A percentile compares a stretch with the other conserved stretches of the same genome.
phyloP scores from a whole-genome alignment of 2,113 vertebrate genomes.

The Ophthalmolycus amberensis region DNA sequence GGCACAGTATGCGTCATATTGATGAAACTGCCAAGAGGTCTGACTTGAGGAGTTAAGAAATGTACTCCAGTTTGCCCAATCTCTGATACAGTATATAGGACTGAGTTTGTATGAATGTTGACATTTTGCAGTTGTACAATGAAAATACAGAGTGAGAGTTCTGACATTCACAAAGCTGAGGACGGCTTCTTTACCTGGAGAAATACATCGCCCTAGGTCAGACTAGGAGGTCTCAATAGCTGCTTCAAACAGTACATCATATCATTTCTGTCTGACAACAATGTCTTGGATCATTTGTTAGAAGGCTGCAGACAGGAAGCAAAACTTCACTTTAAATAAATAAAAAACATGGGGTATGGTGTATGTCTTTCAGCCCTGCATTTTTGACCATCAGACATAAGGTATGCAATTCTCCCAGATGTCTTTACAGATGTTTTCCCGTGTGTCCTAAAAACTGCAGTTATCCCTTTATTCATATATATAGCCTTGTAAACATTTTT shows the following conservation, averaged over 20 bases:
- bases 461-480: background rate
- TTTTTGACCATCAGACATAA: slow-evolving; percentile 6
- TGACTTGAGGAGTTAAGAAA: slow-evolving; percentile 46
- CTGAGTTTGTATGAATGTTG: slow-evolving; percentile 42
- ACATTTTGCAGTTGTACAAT: slow-evolving; percentile 40
- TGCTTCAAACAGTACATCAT: slow-evolving; percentile 24
- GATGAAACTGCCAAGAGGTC: slow-evolving; percentile 45
- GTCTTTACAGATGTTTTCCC: background rate
- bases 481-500: background rate
- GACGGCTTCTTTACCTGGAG: slow-evolving; percentile 43
- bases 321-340: slow-evolving; percentile 34
- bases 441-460: background rate
- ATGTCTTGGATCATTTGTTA: slow-evolving; percentile 39
- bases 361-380: background rate
- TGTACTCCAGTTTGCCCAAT: slow-evolving; percentile 14
- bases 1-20: slow-evolving; percentile 48
- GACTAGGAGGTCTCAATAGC: slow-evolving; percentile 20
- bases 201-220: slow-evolving; percentile 52
- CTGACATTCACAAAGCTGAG: slow-evolving; percentile 36
- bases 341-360: background rate
- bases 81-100: slow-evolving; percentile 31
- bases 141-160: slow-evolving; percentile 41
- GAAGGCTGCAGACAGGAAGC: slow-evolving; percentile 10
- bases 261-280: slow-evolving; percentile 58
- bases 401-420: background rate